Percentiles rank a stretch among this genome's conserved stretches.
Evolutionary conservation across 2,888 invertebrate species (phyloP).

Genomic region (Heliconius ismenius): DNA sequence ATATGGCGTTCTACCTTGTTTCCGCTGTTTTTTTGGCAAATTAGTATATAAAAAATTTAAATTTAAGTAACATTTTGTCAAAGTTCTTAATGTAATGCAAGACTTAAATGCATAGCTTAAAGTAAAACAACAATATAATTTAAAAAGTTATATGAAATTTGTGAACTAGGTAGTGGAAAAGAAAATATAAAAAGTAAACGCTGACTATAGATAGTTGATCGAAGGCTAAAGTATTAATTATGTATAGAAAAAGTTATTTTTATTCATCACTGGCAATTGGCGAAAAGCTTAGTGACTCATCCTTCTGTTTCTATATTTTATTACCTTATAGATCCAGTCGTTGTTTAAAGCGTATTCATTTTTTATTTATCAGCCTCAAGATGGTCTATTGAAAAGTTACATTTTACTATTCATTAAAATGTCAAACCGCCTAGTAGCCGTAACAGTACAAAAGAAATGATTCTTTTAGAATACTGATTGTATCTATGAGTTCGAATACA

Average conservation of each 20-base stretch:
- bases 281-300: background rate
- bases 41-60: background rate
- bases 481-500: slow-evolving; percentile 39
- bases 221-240: background rate
- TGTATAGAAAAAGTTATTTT: background rate
- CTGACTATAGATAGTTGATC: background rate
- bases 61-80: background rate
- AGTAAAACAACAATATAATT: background rate
- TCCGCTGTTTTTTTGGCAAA: background rate
- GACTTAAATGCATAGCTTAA: background rate
- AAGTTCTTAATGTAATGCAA: no score
- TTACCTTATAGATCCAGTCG: background rate
- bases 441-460: slow-evolving; percentile 53
- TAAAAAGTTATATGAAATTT: background rate
- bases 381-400: slow-evolving; percentile 1
- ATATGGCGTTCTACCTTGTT: slow-evolving; percentile 6
- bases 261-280: background rate
- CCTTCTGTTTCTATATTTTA: background rate
- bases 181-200: background rate
- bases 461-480: slow-evolving; percentile 56
- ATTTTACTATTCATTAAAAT: slow-evolving; percentile 24
- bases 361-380: background rate
- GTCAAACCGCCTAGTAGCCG: slow-evolving; percentile 32
- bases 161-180: background rate
- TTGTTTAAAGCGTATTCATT: background rate